Evolutionary conservation across 2,888 invertebrate species (phyloP), one percentile per base, ranked within the genome.

Genomic region (Melanostoma scalare): DNA sequence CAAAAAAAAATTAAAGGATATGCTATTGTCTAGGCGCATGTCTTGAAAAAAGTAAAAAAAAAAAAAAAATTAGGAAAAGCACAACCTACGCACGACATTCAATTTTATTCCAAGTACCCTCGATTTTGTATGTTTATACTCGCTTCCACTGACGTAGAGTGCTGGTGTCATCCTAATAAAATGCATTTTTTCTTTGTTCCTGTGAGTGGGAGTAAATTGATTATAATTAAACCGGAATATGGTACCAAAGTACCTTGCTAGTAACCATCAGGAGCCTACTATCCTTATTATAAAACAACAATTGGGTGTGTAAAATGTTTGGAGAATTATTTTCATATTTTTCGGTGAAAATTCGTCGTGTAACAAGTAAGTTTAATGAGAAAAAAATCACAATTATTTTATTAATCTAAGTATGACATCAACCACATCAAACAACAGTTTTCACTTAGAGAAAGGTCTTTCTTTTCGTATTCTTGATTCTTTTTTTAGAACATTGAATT

Each of bases 241-340:
- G 68, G 46, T 48, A 48, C 42, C 33, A 20, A 60, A 61, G 9
- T 46, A 30, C n/a, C 48, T 42, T 48, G 6, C 6, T 10, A 10
- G 61, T 69, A 1, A 20, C 20, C 20, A 20, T 20, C 20, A 20
- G 20, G 20, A 20, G 10, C 56, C 68, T 55, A 6, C 4, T 42
- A 42, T 30, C 4, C 40, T 52, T 20, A 33, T 50, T 33, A 4
- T 3, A 20, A 46, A 77, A 40, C 46, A 40, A 60, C 48, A 76
- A 61, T 76, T 42, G 35, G 46, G 9, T 35, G 52, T 56, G 38
- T 48, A 63, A 78, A 71, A 82, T 81, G 81, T 74, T 85, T 71
- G 76, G 81, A 72, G 85, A 85, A 85, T 69, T 85, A 40, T 73
- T 85, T 85, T 76, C 79, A 65, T 85, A 85, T 76, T 58, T 85